Percentiles rank a stretch among this genome's conserved stretches.
Evolutionary conservation across 2,113 vertebrate genomes (phyloP).

Genomic region (Lampris incognitus): DNA sequence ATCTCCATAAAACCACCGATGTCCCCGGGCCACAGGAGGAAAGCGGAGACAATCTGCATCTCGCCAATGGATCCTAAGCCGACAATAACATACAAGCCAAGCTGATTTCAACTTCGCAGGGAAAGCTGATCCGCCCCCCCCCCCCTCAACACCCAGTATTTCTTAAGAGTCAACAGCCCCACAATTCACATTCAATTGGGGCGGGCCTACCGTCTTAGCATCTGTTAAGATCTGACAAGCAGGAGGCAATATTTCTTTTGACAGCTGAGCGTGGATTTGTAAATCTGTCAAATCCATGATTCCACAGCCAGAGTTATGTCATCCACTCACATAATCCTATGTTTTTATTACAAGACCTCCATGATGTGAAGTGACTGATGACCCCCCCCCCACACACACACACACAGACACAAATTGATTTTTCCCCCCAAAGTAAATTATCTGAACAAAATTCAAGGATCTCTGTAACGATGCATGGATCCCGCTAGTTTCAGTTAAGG

Average conservation of each 20-base stretch:
- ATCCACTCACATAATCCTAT: too few relatives aligned
- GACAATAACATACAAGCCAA: constrained; percentile 43
- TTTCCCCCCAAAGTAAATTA: too few relatives aligned
- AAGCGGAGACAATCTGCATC: constrained; percentile 17
- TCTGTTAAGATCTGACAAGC: constrained; percentile 46
- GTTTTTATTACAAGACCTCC: too few relatives aligned
- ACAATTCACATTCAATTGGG: constrained; percentile 71
- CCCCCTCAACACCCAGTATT: constrained; percentile 48
- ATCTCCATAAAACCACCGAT: constrained; percentile 16
- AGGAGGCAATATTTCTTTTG: constrained; percentile 53
- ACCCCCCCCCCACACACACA: too few relatives aligned
- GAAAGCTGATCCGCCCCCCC: constrained; percentile 62
- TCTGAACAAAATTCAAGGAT: too few relatives aligned
- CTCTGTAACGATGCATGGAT: too few relatives aligned
- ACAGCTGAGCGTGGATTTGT: constrained; percentile 48
- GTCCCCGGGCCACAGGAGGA: constrained; percentile 34
- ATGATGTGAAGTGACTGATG: too few relatives aligned
- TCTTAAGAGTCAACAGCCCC: constrained; percentile 61
- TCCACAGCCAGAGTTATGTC: neutral
- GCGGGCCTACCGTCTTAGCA: constrained; percentile 30
- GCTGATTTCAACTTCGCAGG: constrained; percentile 51
- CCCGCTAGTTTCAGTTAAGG: too few relatives aligned
- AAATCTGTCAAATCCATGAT: constrained; percentile 22
- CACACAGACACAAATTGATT: too few relatives aligned
- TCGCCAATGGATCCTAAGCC: constrained; percentile 7